Base-by-base conservation (phyloP, 2,888 invertebrate genomes). In the Andrena praecox region DNA sequence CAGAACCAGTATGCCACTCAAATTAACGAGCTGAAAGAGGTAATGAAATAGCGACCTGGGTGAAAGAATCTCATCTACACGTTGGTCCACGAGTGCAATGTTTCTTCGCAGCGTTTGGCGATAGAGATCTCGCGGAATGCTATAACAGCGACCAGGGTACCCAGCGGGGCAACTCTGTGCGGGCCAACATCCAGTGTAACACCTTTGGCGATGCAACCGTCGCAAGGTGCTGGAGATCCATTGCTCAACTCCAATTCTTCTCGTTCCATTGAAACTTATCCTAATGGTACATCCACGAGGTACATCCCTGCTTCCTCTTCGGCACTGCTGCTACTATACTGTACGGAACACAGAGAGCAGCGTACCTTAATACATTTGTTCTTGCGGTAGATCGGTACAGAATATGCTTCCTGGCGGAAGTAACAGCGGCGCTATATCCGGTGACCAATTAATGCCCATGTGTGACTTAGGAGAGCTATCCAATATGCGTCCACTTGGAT, bases 21-120 rank as follows among this genome's bases (percentile, higher is more conserved):
- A 93, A 97, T 98, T 77, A 97, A 97, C 94, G 97, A 97, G 94
- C 95, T 98, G 80, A 98, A 98, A 94, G 97, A 98, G 95, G 96
- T 96, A 94, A 48, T 20, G 59, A 42, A 42, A 42, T 3, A 42
- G 5, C 42, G 16, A 16, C 27, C 42, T 27, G 20, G 12, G 56
- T 31, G 31, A 10, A 52, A 52, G 66, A 69, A 33, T 70, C 67
- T n/a, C 1, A 33, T 20, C 50, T 27, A 52, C 24, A 29, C 16
- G 20, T 71, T 67, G 5, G 3, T n/a, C 10, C 2, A 35, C 52
- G 52, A 64, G 2, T 63, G 52, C 62, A 29, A 66, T 59, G 67
- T 64, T 77, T 60, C 5, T 70, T 78, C 63, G 5, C 93, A 96
- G 96, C 95, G 96, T 80, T 94, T 97, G 68, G 95, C 96, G 0